Base-by-base conservation (phyloP, 2,888 invertebrate species). In the Troides aeacus region DNA sequence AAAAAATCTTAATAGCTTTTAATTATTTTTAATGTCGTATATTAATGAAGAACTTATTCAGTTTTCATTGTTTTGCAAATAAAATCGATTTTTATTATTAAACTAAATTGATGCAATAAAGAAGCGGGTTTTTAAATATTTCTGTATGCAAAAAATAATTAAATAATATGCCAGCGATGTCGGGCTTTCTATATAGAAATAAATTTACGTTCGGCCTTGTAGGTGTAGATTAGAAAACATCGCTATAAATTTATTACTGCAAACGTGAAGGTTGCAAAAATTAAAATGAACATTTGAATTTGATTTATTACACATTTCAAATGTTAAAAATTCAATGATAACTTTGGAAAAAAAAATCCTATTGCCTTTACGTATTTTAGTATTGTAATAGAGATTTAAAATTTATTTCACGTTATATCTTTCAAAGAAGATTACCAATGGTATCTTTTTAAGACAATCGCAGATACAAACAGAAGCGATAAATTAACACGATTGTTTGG, bases 261-360 rank as follows among this genome's bases (percentile, higher is more conserved):
- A 57, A n/a, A 21, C n/a, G 17, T n/a, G 64, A 57, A 57, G 57
- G 57, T 57, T 57, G 18, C 21, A 21, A 57, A 57, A 57, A 57
- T 57, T 21, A 57, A 57, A 21, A 8, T 21, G 57, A 15, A 0
- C 6, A 10, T 8, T 57, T 21, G 6, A 21, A 23, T 57, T 7
- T 57, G 21, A 21, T 6, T 6, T 21, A 21, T 39, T 8, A 21
- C 21, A 57, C 7, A 18, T 57, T 57, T n/a, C n/a, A 8, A 12
- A 57, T 18, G 6, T 57, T 21, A 57, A 57, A 57, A 18, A 21
- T 57, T 57, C 57, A 6, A 18, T 57, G n/a, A 57, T 57, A 10
- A 21, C 21, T 57, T 57, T 57, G 6, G 53, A n/a, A 57, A 4
- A n/a, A 57, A n/a, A 17, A 17, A 50, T 50, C 50, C 50, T 12